Conservation (phyloP, 2,888 invertebrate genomes). For the Papilio protenor region DNA sequence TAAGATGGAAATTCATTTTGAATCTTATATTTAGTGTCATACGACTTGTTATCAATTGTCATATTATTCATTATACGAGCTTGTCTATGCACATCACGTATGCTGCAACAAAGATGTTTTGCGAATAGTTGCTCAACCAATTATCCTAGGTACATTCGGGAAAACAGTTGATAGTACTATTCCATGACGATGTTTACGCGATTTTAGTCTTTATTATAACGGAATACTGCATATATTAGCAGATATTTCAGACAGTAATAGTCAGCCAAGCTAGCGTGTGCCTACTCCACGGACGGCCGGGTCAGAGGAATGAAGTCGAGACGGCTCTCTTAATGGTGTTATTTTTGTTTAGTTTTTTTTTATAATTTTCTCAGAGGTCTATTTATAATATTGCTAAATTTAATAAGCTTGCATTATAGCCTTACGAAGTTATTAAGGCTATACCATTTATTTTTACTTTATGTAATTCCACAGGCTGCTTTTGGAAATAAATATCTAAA, state of each 20-base stretch:
- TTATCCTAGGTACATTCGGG: conserved; percentile 60
- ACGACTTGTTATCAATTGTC: conserved; percentile 48
- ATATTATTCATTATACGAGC: conserved; percentile 48
- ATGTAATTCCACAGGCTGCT: neutral
- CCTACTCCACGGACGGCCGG: conserved; percentile 67
- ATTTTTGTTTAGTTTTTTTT: conserved; percentile 55
- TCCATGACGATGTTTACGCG: conserved; percentile 43
- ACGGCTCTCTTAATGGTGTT: conserved; percentile 61
- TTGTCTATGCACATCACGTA: conserved; percentile 58
- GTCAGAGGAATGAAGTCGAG: conserved; percentile 69
- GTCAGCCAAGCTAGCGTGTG: conserved; percentile 49
- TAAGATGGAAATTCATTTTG: conserved; percentile 47
- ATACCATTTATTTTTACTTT: too few relatives aligned
- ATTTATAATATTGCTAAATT: conserved; percentile 2
- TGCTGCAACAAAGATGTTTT: conserved; percentile 61
- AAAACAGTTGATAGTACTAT: conserved; percentile 50
- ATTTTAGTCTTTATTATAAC: conserved; percentile 45
- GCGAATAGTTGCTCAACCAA: conserved; percentile 70
- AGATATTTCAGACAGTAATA: conserved; percentile 37
- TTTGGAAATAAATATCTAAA: neutral
- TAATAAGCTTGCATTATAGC: neutral
- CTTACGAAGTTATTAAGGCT: neutral
- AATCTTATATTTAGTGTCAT: conserved; percentile 49
- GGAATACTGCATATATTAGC: conserved; percentile 44
- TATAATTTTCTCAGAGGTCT: neutral